phyloP scores from a whole-genome alignment of 2,113 vertebrate species.

The Perognathus longimembris region DNA sequence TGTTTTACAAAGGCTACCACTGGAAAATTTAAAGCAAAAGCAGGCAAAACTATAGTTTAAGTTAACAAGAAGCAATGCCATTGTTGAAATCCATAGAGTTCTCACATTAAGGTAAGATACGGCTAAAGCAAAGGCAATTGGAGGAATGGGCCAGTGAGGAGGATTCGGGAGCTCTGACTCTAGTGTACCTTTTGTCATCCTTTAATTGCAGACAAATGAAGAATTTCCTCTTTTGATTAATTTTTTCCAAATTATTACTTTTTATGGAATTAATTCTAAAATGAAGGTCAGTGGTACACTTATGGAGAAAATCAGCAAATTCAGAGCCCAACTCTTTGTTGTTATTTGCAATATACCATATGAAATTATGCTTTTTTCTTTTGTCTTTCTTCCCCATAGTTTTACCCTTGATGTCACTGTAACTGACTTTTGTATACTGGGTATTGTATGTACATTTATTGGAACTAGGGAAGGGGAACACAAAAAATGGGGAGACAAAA shows the following conservation, averaged over 20 bases:
- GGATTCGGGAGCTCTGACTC: neutral
- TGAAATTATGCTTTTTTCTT: too few relatives aligned
- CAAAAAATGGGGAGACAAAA: too few relatives aligned
- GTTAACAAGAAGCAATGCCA: neutral
- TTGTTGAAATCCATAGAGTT: neutral
- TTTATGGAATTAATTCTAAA: constrained; percentile 3
- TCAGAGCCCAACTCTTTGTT: too few relatives aligned
- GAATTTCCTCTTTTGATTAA: constrained; percentile 30
- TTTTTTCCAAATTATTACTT: neutral
- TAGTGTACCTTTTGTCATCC: neutral
- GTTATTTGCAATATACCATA: too few relatives aligned
- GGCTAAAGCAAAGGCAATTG: constrained; percentile 15
- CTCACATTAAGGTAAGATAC: neutral
- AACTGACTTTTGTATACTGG: too few relatives aligned
- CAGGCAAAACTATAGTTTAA: neutral
- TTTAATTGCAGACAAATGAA: neutral
- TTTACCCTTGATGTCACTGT: too few relatives aligned
- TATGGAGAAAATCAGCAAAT: too few relatives aligned
- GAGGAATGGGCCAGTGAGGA: too few relatives aligned
- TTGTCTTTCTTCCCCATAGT: too few relatives aligned
- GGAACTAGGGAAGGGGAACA: too few relatives aligned
- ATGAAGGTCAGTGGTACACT: too few relatives aligned
- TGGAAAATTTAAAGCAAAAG: neutral
- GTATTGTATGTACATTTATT: too few relatives aligned
- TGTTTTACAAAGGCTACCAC: neutral